Conservation (phyloP, 2,888 invertebrate species). For the Metallyticus violacea region DNA sequence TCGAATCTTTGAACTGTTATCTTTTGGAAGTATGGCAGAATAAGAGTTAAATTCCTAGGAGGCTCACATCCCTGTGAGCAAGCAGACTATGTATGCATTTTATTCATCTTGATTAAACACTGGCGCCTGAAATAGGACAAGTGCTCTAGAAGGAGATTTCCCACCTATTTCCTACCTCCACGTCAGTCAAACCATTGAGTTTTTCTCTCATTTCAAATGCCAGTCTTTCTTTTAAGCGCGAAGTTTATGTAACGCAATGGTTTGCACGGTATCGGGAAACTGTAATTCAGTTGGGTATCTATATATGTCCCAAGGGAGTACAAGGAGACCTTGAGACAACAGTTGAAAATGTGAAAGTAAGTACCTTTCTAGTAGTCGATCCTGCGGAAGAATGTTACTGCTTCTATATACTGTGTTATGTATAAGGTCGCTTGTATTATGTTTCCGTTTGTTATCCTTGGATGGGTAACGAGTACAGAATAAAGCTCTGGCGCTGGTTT, state of each 20-base stretch:
- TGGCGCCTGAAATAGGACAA: no score
- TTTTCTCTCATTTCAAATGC: not conserved
- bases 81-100: not conserved
- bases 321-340: constrained; percentile 4
- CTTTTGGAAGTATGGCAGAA: no score
- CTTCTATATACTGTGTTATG: not conserved
- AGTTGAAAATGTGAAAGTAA: constrained; percentile 6
- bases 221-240: no score
- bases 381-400: not conserved
- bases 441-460: not conserved
- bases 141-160: no score
- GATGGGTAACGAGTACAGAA: not conserved
- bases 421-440: not conserved
- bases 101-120: not conserved
- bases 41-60: no score
- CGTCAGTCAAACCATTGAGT: not conserved
- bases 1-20: no score
- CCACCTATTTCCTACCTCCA: not conserved
- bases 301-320: not conserved
- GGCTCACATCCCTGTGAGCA: not conserved
- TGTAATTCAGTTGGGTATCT: not conserved
- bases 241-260: not conserved
- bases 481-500: not conserved
- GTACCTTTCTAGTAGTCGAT: not conserved
- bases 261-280: not conserved